Evolutionary conservation across 2,113 vertebrate species (phyloP), one percentile per base, ranked within the genome.

Genomic region (Rhabdornis inornatus): DNA sequence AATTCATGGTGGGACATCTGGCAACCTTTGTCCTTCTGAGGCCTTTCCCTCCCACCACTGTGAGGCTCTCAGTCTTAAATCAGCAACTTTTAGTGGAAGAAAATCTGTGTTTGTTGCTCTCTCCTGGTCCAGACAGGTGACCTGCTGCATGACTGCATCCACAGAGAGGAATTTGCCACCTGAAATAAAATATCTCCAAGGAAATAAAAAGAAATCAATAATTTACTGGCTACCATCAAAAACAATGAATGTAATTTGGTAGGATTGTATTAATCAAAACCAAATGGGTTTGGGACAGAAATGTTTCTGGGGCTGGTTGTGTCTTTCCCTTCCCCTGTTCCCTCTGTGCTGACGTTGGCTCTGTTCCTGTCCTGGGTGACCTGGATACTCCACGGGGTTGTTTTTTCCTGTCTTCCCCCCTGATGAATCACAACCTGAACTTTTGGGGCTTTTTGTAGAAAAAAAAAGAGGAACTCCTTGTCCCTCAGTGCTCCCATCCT

Each of bases 301-400:
- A 71, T 18, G 31, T 61, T 83, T 79, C 63, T 39, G 57, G 30
- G 55, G 47, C 33, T 57, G 53, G 11, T 63, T 59, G 24, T 53
- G 53, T 47, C 40, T n/a, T 35, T 15, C 28, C 35, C 23, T 59
- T 75, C 52, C 57, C 30, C 35, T 5, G 10, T 33, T 85, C 70
- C 31, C 57, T n/a, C 59, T 31, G 42, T 66, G 66, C 61, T 94
- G 56, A 14, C 0, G 3, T 17, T 39, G 42, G 72, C 17, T 74
- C 45, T 83, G 90, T 39, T 56, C 42, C 72, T 52, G 27, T 21
- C 7, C 25, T 53, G 42, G 55, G n/a, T 13, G 59, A 53, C n/a
- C 57, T 21, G 59, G 15, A 40, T 15, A 8, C 9, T 0, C 15
- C 7, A 2, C 0, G 2, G n/a, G 30, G 14, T 10, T 59, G 39